A percentile compares a stretch with the other conserved stretches of the same genome.
These are phyloP conservation scores for Isotomurus palustris DNA, from an alignment of 2,888 invertebrate genomes.

Conservation along the genomic window DNA sequence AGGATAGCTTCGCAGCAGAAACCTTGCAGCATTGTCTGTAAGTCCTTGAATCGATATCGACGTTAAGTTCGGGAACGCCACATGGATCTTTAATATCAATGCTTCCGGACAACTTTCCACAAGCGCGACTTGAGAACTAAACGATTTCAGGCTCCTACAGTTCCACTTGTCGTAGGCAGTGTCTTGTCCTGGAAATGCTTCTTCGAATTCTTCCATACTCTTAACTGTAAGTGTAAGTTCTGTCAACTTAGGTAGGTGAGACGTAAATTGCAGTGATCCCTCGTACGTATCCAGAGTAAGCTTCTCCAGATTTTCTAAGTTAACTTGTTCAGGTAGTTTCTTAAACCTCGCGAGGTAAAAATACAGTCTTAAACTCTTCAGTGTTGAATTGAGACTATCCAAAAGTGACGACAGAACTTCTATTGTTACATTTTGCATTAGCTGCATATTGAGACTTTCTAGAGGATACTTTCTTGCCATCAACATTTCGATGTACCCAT, in stretches of 20 bases:
- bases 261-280: conserved; percentile 33
- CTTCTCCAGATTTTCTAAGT: conserved; percentile 28
- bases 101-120: conserved; percentile 27
- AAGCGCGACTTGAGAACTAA: conserved; percentile 24
- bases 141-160: conserved; percentile 26
- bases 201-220: conserved; percentile 33
- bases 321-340: conserved; percentile 27
- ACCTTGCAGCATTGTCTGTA: conserved; percentile 23
- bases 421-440: conserved; percentile 36
- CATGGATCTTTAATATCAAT: conserved; percentile 27
- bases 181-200: conserved; percentile 27
- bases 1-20: conserved; percentile 25
- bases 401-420: conserved; percentile 32
- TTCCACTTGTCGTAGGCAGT: conserved; percentile 23
- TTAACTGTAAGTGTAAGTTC: conserved; percentile 31
- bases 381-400: conserved; percentile 27
- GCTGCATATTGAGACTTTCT: conserved; percentile 31
- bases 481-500: conserved; percentile 22
- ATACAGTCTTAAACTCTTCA: conserved; percentile 35
- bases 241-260: conserved; percentile 24
- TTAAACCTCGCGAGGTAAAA: conserved; percentile 35
- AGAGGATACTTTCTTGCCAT: conserved; percentile 25
- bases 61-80: conserved; percentile 23
- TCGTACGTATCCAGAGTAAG: conserved; percentile 35
- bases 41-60: conserved; percentile 25